Base-by-base conservation (phyloP, 1,140 invertebrate species). In the Zaprionus ornatus region DNA sequence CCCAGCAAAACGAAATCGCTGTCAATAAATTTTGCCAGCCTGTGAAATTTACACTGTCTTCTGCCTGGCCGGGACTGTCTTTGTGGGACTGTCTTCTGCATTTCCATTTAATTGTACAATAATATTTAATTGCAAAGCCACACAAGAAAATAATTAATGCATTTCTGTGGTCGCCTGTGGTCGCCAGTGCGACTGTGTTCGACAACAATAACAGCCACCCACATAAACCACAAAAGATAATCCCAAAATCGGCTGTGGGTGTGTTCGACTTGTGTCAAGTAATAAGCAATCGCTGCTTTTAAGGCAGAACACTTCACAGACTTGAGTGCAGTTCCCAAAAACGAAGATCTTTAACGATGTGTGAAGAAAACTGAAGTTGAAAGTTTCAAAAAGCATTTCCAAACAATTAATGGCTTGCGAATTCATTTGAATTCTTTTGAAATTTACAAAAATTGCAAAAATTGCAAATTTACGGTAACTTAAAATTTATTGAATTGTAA, bases 91-190 rank as follows among this genome's bases (percentile, higher is more conserved):
- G 78, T 80, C 68, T 65, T 65, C 56, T 54, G 62, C 77, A 81
- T 85, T 75, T 85, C 70, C 56, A 45, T 79, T 84, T 83, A 80
- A 88, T 87, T 87, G 80, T 87, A 80, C 84, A 88, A 88, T 83
- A 83, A 86, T 84, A 87, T 87, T 87, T 80, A 87, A 87, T 87
- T 88, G 84, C 84, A 78, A 84, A 75, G 75, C 73, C 79, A 54
- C 69, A 69, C 50, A 75, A 62, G 63, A 40, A 75, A 80, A 80
- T 75, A 83, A 87, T 87, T 72, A 87, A 84, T 88, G 77, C 37
- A 65, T 67, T 55, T 70, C 54, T 52, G 66, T 52, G 66, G 15
- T 63, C 19, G 55, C 42, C 29, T 19, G 42, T 27, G 25, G 37
- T 42, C 37, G 40, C 23, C 40, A 1, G 15, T 13, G 4, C 35